Evolutionary conservation across 2,888 invertebrate species (phyloP).

Genomic region (Limnephilus rhombicus): DNA sequence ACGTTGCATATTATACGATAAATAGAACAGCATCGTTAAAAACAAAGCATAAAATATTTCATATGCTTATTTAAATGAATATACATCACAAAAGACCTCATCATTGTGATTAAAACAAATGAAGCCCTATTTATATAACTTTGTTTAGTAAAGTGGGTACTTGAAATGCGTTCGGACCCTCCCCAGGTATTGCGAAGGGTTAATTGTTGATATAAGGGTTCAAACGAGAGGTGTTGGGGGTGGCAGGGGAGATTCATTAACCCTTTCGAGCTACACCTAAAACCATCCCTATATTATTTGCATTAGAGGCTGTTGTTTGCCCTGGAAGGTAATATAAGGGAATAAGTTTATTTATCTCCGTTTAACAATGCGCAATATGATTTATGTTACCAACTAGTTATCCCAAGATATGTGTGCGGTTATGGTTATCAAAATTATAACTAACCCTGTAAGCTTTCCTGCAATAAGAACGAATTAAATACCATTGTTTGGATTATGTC

Average conservation of each 20-base stretch:
- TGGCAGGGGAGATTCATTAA: conserved; percentile 17
- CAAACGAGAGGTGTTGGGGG: conserved; percentile 14
- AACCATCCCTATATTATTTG: neutral
- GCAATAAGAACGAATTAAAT: neutral
- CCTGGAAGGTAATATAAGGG: neutral
- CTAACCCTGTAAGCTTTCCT: neutral
- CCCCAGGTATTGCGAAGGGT: conserved; percentile 28
- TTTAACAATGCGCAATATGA: neutral
- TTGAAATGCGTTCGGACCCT: conserved; percentile 30
- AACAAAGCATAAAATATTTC: too few relatives aligned
- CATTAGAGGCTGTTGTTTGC: neutral
- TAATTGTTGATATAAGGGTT: conserved; percentile 17
- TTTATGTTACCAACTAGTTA: neutral
- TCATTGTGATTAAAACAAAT: neutral
- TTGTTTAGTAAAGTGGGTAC: conserved; percentile 17
- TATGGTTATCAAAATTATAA: neutral
- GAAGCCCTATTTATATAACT: neutral
- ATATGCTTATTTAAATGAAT: neutral
- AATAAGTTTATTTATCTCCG: neutral
- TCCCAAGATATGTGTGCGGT: neutral
- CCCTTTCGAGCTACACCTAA: conserved; percentile 25
- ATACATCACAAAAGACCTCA: neutral
- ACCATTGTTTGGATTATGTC: too few relatives aligned
- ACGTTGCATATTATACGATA: too few relatives aligned
- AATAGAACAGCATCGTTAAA: too few relatives aligned